Base-by-base conservation (phyloP, 1,140 invertebrate species). In the Zaprionus kolodkinae region DNA sequence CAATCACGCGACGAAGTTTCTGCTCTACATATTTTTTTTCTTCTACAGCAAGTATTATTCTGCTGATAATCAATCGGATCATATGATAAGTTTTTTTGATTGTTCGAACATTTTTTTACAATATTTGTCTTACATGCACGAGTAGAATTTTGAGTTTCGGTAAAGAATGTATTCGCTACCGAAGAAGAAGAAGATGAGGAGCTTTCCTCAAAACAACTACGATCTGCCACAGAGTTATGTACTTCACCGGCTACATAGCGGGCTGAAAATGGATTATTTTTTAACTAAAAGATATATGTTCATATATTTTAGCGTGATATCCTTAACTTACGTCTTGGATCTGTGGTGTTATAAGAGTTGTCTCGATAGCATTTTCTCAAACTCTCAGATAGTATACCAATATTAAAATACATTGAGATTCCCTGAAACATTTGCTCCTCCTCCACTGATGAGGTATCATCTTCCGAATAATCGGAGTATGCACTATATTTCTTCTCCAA, bases 381-480 rank as follows among this genome's bases (percentile, higher is more conserved):
- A 40, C 30, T 48, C 15, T 72, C 59, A 30, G 62, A 79, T 38
- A 30, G 27, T 30, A 87, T 57, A 54, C 68, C 83, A 55, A 86
- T 68, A 61, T 75, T 82, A 7, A 86, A 79, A 55, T 73, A 76
- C 78, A 85, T 71, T 21, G 72, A 85, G 25, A 76, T 72, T 27
- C 43, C 56, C 27, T 48, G 43, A 15, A 56, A 38, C 36, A 73
- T 45, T 38, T 76, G 62, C 13, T 65, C 50, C 6, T 69, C 17
- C 7, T 17, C 35, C 30, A 62, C 59, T 12, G 10, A 6, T 12
- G 10, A 6, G 10, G 7, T 7, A 5, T 50, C 45, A 5, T 12
- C 11, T 15, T 45, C n/a, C 40, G 40, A 3, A 7, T 50, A 11
- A 3, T 50, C 17, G 63, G 74, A 70, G 56, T 45, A 65, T 30